Conservation (phyloP, 2,113 vertebrate species). For the Ifrita kowaldi region DNA sequence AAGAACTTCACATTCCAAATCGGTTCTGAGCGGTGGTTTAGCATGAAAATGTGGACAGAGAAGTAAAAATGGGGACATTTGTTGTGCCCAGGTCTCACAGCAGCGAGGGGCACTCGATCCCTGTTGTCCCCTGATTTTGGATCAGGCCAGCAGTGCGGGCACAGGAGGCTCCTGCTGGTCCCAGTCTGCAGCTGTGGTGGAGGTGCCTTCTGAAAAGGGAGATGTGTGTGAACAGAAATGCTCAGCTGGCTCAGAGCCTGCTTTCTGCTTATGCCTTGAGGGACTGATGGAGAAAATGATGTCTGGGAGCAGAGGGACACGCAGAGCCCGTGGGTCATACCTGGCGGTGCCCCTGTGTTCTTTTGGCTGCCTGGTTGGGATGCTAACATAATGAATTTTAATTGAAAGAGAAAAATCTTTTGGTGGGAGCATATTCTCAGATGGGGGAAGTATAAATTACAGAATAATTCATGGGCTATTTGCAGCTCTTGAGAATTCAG, state of each 20-base stretch:
- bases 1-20: not conserved
- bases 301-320: slow-evolving; percentile 11
- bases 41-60: rapidly evolving
- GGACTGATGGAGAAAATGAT: not conserved
- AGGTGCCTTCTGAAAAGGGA: not conserved
- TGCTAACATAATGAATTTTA: slow-evolving; percentile 34
- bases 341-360: not conserved
- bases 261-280: not conserved
- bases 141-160: rapidly evolving
- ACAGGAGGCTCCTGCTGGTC: not conserved
- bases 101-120: rapidly evolving
- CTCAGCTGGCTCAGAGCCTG: not conserved
- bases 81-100: not conserved
- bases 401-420: slow-evolving; percentile 32
- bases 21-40: not conserved
- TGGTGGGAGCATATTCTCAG: slow-evolving; percentile 14
- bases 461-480: slow-evolving; percentile 58
- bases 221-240: not conserved
- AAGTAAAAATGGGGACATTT: not conserved
- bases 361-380: not conserved
- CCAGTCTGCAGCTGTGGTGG: not conserved
- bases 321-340: not conserved
- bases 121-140: rapidly evolving
- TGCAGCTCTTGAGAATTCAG: slow-evolving; percentile 51
- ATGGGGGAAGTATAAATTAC: slow-evolving; percentile 40